These are phyloP conservation scores for Lamellibrachia satsuma DNA, from an alignment of 2,888 invertebrate species.

Conservation along the genomic window DNA sequence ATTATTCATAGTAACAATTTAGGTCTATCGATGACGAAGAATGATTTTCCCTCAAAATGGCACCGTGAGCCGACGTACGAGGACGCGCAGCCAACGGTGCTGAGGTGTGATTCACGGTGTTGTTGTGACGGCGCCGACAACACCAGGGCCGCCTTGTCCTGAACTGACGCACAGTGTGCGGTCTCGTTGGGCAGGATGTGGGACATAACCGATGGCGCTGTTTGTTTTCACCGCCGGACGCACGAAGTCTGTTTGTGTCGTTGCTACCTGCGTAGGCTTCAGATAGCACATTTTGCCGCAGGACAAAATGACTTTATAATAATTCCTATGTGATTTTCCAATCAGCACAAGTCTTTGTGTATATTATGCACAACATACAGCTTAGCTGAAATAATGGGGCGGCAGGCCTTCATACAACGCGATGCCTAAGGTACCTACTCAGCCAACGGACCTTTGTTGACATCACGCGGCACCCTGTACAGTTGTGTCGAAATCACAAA, in stretches of 20 bases:
- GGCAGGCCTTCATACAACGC: background rate
- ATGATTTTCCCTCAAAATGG: background rate
- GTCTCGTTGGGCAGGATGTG: background rate
- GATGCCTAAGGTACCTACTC: too few relatives aligned
- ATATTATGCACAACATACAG: too few relatives aligned
- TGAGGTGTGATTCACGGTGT: background rate
- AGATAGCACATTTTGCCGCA: background rate
- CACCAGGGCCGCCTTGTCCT: background rate
- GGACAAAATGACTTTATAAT: background rate
- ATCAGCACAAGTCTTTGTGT: too few relatives aligned
- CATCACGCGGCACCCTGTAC: background rate
- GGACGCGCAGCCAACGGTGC: background rate
- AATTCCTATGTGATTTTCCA: too few relatives aligned
- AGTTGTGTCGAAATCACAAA: background rate
- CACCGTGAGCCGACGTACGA: background rate
- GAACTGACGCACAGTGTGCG: background rate
- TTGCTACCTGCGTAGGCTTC: background rate
- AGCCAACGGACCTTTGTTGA: background rate
- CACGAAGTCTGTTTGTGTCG: background rate
- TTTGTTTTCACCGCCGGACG: background rate
- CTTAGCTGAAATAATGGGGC: background rate
- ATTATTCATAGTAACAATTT: background rate
- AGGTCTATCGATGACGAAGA: background rate
- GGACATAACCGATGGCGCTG: background rate
- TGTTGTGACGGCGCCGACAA: background rate